These are phyloP conservation scores for Pristis pectinata DNA, from an alignment of 2,797 vertebrate species.

Conservation along the genomic window DNA sequence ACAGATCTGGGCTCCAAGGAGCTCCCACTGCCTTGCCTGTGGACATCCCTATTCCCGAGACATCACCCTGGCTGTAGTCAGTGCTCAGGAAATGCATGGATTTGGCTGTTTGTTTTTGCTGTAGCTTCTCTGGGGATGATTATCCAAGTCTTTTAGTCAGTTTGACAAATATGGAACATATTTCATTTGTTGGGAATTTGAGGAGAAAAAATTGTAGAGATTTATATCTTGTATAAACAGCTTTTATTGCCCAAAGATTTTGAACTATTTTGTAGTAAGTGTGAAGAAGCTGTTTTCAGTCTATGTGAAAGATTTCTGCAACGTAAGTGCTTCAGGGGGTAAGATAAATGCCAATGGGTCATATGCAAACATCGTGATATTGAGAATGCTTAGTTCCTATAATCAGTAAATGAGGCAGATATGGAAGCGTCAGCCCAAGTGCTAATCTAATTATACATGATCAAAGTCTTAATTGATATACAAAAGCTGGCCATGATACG, in stretches of 20 bases:
- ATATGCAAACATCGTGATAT: neutral
- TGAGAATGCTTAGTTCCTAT: neutral
- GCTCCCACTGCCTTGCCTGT: neutral
- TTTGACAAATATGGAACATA: neutral
- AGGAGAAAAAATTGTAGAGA: neutral
- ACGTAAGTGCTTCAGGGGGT: neutral
- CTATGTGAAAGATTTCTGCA: neutral
- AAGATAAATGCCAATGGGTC: neutral
- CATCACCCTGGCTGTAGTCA: neutral
- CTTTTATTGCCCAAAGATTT: neutral
- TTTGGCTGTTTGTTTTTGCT: neutral
- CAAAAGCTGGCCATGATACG: neutral
- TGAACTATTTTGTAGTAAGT: neutral
- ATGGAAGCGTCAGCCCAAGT: neutral
- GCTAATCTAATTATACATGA: neutral
- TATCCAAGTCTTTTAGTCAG: neutral
- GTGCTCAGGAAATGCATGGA: conserved; percentile 1
- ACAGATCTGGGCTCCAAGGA: neutral
- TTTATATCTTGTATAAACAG: neutral
- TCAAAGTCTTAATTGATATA: neutral
- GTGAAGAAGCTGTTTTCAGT: neutral
- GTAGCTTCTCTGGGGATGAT: neutral
- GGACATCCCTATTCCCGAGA: neutral
- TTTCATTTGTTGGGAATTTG: neutral
- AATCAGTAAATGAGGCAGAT: neutral